Percentiles rank a stretch among this genome's conserved stretches.
Evolutionary conservation across 2,797 vertebrate genomes (phyloP).

Genomic region (Pampus argenteus): DNA sequence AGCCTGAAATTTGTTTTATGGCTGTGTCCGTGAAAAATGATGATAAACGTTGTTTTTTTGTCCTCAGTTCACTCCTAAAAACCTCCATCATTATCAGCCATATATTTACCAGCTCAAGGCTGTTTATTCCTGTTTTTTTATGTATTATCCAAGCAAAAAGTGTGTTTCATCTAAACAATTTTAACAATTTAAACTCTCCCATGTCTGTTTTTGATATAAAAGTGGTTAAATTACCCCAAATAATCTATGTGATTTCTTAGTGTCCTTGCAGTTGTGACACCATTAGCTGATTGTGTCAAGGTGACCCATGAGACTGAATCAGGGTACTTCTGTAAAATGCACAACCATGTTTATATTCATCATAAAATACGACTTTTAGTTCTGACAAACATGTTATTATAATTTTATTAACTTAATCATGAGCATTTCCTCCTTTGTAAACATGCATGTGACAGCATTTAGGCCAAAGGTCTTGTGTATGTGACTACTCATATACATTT

Average conservation of each 20-base stretch:
- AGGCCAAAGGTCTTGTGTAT: background rate
- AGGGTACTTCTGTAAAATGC: background rate
- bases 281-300: constrained; percentile 39
- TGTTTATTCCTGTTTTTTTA: constrained; percentile 1
- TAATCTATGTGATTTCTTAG: constrained; percentile 10
- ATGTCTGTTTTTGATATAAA: constrained; percentile 54
- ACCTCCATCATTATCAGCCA: background rate
- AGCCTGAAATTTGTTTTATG: constrained; percentile 10
- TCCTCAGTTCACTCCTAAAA: background rate
- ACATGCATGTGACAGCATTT: background rate
- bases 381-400: background rate
- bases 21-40: background rate
- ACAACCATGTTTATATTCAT: background rate
- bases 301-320: constrained; percentile 43
- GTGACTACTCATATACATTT: background rate
- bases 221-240: constrained; percentile 25
- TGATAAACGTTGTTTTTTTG: background rate
- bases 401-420: constrained; percentile 13
- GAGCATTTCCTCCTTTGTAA: background rate
- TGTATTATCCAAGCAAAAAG: constrained; percentile 22
- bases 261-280: constrained; percentile 50
- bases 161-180: constrained; percentile 36
- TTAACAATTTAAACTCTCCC: constrained; percentile 16
- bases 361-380: background rate
- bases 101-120: constrained; percentile 5